Conservation (phyloP, 2,797 vertebrate genomes). For the Chelonia mydas region DNA sequence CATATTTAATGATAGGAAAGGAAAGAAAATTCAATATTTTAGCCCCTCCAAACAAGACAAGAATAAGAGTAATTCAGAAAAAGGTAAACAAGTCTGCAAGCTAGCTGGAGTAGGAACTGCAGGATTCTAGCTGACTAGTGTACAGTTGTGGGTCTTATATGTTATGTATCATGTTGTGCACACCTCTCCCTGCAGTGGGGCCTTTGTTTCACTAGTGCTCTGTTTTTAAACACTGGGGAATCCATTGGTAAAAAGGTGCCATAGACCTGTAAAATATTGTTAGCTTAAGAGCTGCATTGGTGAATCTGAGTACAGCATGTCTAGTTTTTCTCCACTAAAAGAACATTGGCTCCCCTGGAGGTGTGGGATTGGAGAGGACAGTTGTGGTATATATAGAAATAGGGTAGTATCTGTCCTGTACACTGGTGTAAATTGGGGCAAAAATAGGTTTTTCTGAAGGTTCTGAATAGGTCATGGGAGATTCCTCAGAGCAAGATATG, state of each 20-base stretch:
- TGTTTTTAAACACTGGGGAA: neutral
- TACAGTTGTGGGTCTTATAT: neutral
- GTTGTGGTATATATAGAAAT: neutral
- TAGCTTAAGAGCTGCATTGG: neutral
- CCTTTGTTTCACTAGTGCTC: neutral
- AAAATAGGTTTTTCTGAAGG: neutral
- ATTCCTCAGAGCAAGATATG: neutral
- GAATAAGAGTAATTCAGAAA: neutral
- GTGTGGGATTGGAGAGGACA: neutral
- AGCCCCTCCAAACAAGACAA: neutral
- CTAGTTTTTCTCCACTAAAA: neutral
- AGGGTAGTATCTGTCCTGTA: neutral
- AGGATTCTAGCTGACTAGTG: neutral
- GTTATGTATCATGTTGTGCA: neutral
- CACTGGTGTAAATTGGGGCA: neutral
- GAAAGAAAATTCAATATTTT: neutral
- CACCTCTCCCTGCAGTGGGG: neutral
- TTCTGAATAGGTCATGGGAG: neutral
- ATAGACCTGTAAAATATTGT: neutral
- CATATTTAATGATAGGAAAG: slow-evolving; percentile 37
- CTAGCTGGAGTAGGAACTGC: neutral
- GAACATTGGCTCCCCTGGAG: neutral
- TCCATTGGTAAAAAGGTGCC: neutral
- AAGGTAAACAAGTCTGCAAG: neutral
- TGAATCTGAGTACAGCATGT: neutral